Percentiles rank a stretch among this genome's conserved stretches.
These are phyloP conservation scores for Anas platyrhynchos DNA, from an alignment of 2,113 vertebrate species.

Conservation along the genomic window DNA sequence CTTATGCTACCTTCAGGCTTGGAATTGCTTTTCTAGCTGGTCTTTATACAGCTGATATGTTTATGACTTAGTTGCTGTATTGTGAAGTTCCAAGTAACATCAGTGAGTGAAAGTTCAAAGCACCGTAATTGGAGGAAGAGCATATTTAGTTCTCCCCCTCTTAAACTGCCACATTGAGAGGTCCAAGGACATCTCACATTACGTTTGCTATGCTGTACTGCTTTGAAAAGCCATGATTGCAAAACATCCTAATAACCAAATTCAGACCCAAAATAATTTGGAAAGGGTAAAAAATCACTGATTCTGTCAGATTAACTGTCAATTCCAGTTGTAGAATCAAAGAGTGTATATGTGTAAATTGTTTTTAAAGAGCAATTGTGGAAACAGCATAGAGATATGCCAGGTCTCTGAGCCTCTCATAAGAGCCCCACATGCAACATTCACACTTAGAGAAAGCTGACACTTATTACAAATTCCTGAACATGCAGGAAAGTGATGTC, in stretches of 20 bases:
- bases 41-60: neutral
- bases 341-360: neutral
- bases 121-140: neutral
- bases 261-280: neutral
- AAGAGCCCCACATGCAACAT: neutral
- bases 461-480: neutral
- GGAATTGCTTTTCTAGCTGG: neutral
- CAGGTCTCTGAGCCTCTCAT: neutral
- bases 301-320: neutral
- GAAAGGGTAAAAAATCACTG: neutral
- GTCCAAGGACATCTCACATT: neutral
- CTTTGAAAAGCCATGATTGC: neutral
- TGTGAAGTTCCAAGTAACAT: neutral
- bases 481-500: neutral
- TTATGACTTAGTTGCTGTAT: neutral
- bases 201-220: neutral
- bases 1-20: neutral
- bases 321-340: neutral
- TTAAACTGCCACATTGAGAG: neutral
- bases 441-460: neutral
- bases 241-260: neutral
- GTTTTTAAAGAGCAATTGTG: neutral
- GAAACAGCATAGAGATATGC: neutral
- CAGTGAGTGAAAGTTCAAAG: neutral
- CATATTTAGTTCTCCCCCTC: neutral